A percentile compares a stretch with the other conserved stretches of the same genome.
These are phyloP conservation scores for Chaenocephalus aceratus DNA, from an alignment of 2,113 vertebrate genomes.

Conservation along the genomic window DNA sequence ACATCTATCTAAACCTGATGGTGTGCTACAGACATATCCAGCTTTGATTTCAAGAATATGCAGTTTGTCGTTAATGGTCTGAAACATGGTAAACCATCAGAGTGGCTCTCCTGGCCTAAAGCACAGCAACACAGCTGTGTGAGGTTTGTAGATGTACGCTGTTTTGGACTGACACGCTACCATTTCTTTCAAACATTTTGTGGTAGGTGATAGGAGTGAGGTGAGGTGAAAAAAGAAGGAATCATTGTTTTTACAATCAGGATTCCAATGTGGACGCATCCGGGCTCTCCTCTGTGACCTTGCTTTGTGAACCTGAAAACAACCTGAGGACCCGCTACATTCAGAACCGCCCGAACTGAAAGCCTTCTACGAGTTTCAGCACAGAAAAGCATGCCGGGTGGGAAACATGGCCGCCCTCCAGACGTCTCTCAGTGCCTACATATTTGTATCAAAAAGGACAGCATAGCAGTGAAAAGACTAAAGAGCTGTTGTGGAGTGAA, in stretches of 20 bases:
- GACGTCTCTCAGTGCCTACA: constrained; percentile 64
- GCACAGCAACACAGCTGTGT: not conserved
- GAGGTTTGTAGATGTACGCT: not conserved
- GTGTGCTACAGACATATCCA: not conserved
- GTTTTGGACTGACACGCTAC: constrained; percentile 22
- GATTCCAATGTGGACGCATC: constrained; percentile 52
- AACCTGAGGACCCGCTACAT: constrained; percentile 77
- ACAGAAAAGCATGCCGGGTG: constrained; percentile 73
- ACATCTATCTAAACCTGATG: constrained; percentile 5
- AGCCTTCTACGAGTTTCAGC: constrained; percentile 42
- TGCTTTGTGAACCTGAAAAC: constrained; percentile 70
- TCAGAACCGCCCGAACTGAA: constrained; percentile 57
- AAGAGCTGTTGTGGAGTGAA: constrained; percentile 71
- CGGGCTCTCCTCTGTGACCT: constrained; percentile 35
- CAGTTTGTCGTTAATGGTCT: not conserved
- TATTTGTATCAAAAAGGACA: constrained; percentile 78
- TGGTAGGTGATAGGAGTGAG: constrained; percentile 53
- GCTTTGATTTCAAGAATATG: not conserved
- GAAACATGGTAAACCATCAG: constrained; percentile 14
- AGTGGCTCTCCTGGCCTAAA: not conserved
- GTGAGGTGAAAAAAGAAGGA: constrained; percentile 54
- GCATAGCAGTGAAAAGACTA: constrained; percentile 81
- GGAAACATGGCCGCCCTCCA: constrained; percentile 40
- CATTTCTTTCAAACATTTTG: not conserved
- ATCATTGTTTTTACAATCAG: constrained; percentile 57